Percentiles rank a stretch among this genome's conserved stretches.
Conservation (phyloP, 2,888 invertebrate genomes). For the Dioctria linearis region DNA sequence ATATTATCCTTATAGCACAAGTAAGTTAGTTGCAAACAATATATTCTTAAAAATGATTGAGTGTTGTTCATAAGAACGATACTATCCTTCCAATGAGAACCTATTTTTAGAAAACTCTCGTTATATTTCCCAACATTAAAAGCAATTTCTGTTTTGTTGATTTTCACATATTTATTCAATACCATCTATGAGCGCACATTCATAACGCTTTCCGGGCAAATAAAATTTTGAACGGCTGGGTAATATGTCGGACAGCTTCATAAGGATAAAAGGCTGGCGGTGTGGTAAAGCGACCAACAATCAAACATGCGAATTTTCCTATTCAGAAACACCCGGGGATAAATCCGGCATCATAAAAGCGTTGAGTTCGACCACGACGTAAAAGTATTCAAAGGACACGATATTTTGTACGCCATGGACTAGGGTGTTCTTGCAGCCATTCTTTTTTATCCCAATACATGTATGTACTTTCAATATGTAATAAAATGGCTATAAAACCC, state of each 20-base stretch:
- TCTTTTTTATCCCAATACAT: not conserved
- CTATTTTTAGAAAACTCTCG: not conserved
- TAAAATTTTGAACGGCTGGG: not conserved
- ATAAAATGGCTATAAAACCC: not conserved
- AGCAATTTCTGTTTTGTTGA: not conserved
- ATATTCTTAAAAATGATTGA: too few relatives aligned
- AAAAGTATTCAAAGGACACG: not conserved
- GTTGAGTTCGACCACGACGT: not conserved
- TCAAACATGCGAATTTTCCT: constrained; percentile 1
- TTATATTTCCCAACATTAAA: not conserved
- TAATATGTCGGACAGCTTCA: not conserved
- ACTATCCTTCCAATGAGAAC: too few relatives aligned
- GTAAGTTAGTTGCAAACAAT: too few relatives aligned
- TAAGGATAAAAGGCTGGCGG: not conserved
- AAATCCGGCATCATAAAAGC: not conserved
- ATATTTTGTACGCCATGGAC: not conserved
- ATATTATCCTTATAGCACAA: too few relatives aligned
- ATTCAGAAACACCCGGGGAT: not conserved
- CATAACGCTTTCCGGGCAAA: not conserved
- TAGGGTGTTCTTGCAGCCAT: not conserved
- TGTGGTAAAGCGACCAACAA: not conserved
- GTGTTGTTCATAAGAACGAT: too few relatives aligned
- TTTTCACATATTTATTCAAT: not conserved
- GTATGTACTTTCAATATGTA: not conserved
- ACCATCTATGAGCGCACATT: not conserved